Percentiles rank a stretch among this genome's conserved stretches.
These are phyloP conservation scores for Camponotus pennsylvanicus DNA, from an alignment of 1,140 invertebrate genomes.

Conservation along the genomic window DNA sequence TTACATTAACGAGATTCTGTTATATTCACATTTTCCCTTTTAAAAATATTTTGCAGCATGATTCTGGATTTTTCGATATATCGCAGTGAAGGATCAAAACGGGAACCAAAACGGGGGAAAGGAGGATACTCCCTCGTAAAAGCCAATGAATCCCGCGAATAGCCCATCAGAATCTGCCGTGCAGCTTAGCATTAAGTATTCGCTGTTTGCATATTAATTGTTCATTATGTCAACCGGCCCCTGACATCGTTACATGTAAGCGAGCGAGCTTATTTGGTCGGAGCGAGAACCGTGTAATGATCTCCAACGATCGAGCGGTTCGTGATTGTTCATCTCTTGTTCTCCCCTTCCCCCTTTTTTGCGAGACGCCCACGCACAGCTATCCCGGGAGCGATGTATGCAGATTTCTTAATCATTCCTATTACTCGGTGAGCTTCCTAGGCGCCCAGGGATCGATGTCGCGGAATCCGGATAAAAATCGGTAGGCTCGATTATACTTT, in stretches of 20 bases:
- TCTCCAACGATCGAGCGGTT: slow-evolving; percentile 49
- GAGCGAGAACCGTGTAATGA: slow-evolving; percentile 48
- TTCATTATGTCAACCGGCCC: slow-evolving; percentile 79
- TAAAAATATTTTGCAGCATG: background rate
- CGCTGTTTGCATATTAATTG: slow-evolving; percentile 86
- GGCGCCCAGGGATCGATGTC: slow-evolving; percentile 16
- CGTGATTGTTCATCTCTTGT: slow-evolving; percentile 53
- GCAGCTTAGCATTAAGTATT: slow-evolving; percentile 84
- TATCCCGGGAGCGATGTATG: slow-evolving; percentile 71
- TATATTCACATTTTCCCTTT: background rate
- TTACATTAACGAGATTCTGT: background rate
- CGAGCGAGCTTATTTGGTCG: slow-evolving; percentile 50
- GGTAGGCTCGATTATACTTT: slow-evolving; percentile 53
- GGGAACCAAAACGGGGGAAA: background rate
- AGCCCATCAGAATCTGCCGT: slow-evolving; percentile 79
- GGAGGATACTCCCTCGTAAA: background rate
- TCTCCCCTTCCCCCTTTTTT: background rate
- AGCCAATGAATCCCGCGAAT: slow-evolving; percentile 54
- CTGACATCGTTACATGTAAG: slow-evolving; percentile 61
- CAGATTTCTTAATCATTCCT: slow-evolving; percentile 69
- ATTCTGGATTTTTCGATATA: slow-evolving; percentile 9
- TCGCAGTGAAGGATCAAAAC: background rate
- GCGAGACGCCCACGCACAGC: slow-evolving; percentile 33
- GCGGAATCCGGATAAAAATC: slow-evolving; percentile 13
- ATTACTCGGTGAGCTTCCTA: slow-evolving; percentile 35